phyloP scores from a whole-genome alignment of 2,888 invertebrate species.

The Tenthredo mesomela region DNA sequence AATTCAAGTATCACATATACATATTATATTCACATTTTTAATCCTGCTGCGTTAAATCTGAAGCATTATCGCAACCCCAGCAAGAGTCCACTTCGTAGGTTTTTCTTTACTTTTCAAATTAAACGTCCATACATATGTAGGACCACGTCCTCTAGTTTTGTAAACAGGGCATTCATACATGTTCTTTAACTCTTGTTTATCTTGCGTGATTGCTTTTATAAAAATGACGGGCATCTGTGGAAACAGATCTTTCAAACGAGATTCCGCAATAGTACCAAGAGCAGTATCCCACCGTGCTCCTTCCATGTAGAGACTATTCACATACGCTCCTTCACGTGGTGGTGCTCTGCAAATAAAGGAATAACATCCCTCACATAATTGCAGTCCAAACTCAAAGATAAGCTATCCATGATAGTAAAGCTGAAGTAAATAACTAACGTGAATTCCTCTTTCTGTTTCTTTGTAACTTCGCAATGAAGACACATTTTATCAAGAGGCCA shows the following conservation, averaged over 20 bases:
- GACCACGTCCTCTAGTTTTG: conserved; percentile 92
- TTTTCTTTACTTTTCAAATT: conserved; percentile 94
- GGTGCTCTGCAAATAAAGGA: conserved; percentile 80
- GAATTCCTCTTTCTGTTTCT: conserved; percentile 91
- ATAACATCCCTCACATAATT: background rate
- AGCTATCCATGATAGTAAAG: conserved; percentile 1
- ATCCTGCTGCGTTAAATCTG: conserved; percentile 82
- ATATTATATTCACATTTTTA: background rate
- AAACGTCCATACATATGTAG: conserved; percentile 98
- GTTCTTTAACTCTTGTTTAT: conserved; percentile 93
- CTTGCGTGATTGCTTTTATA: conserved; percentile 91
- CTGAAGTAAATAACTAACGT: conserved; percentile 78
- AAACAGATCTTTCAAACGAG: conserved; percentile 93
- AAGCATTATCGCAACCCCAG: conserved; percentile 94
- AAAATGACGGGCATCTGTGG: conserved; percentile 95
- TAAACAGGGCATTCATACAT: conserved; percentile 97
- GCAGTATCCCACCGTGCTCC: conserved; percentile 95
- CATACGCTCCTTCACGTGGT: conserved; percentile 94
- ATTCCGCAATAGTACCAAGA: conserved; percentile 89
- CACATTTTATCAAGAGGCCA: conserved; percentile 98
- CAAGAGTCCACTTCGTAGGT: conserved; percentile 94
- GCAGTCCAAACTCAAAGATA: background rate
- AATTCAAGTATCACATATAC: background rate
- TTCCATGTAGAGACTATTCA: conserved; percentile 95
- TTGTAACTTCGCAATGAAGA: conserved; percentile 96